Base-by-base conservation (phyloP, 35 echinoderm and acorn worm species). In the Anneissia japonica region DNA sequence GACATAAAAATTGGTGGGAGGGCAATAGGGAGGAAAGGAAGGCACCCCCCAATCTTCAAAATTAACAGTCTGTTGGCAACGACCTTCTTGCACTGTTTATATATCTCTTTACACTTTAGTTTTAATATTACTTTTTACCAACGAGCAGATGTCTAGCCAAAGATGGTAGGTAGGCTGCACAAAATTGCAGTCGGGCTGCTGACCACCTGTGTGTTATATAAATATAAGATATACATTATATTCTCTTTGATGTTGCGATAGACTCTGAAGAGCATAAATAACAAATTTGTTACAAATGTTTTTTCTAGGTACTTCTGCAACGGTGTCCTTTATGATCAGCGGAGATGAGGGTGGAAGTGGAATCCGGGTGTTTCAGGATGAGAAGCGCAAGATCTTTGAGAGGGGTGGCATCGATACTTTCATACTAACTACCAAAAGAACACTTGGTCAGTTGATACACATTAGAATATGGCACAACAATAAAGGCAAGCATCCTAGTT, bases 381-480 rank as follows among this genome's bases (percentile, higher is more conserved):
- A 88, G 17, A 90, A 90, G 37, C 72, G 94, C 10, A 92, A 92
- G 38, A 88, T 88, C 32, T 97, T 97, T 75, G 46, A 90, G 39
- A 79, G 84, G 19, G 91, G 91, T 9, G 86, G 89, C 26, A 90
- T 97, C 28, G 94, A 97, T 79, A 88, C 84, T 29, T 97, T 97
- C 45, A 72, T 97, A 10, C 72, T 97, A 72, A 75, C 91, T 7
- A 84, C 84, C 5, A 91, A 91, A 21, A 72, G 91, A 36, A 73
- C 84, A 36, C 81, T 97, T 11, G 94, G 94, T 14, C 93, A 97
- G 81, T 81, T 97, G 0, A 39, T 85, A 76, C 94, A 97, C 74
- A 46, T 97, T 9, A 84, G 94, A 39, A 84, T 97, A 45, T 97
- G 94, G 94, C 94, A 97, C 74, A 85, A 97, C 77, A 97, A 93